These are phyloP conservation scores for Halcyon badia DNA, from an alignment of 2,797 vertebrate species.

Conservation along the genomic window DNA sequence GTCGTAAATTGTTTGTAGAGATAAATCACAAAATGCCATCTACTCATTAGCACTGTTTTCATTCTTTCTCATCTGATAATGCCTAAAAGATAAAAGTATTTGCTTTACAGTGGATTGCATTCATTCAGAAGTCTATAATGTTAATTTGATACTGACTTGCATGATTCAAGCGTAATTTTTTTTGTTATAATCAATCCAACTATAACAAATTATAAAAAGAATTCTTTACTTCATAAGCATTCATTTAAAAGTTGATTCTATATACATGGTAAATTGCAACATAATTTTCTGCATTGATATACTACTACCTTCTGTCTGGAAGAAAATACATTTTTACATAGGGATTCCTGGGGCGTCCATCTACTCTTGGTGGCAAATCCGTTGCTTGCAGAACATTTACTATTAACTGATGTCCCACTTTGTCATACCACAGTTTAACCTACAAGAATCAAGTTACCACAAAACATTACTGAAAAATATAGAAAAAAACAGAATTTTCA, in stretches of 20 bases:
- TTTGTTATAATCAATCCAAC: background rate
- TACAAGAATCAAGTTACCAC: conserved; percentile 62
- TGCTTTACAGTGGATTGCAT: background rate
- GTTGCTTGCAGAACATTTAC: conserved; percentile 98
- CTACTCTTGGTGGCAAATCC: conserved; percentile 91
- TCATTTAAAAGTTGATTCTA: background rate
- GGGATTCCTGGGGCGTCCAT: conserved; percentile 94
- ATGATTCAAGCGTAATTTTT: background rate
- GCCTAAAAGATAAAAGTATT: background rate
- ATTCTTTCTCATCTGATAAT: background rate
- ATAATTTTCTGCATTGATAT: background rate
- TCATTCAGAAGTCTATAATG: background rate
- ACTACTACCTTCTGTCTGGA: conserved; percentile 92
- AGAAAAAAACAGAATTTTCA: background rate
- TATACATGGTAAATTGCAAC: background rate
- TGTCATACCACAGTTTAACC: conserved; percentile 99
- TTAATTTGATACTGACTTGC: background rate
- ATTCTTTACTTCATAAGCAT: background rate
- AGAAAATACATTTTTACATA: conserved; percentile 99
- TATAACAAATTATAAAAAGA: background rate
- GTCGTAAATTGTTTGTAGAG: conserved; percentile 28
- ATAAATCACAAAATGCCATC: conserved; percentile 37
- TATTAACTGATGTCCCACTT: conserved; percentile 97
- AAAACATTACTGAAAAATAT: conserved; percentile 12
- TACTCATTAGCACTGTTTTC: background rate